Conservation (phyloP, 2,888 invertebrate species). For the Rugalucina vietnamica region DNA sequence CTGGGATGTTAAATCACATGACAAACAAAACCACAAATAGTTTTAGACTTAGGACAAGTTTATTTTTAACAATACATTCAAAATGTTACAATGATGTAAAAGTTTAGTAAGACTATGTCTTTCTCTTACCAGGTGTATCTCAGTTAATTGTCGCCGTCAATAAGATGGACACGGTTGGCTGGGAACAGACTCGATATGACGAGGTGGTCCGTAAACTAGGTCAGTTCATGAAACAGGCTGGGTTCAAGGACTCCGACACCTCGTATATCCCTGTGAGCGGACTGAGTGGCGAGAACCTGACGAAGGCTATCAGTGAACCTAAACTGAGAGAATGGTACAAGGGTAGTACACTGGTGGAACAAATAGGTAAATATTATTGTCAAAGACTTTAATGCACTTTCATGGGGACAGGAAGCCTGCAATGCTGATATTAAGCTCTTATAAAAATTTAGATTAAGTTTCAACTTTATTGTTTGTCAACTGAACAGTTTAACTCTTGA, state of each 20-base stretch:
- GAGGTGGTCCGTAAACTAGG: constrained; percentile 94
- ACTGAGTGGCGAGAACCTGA: constrained; percentile 96
- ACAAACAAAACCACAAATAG: too few relatives aligned
- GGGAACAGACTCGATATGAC: constrained; percentile 95
- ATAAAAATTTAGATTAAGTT: too few relatives aligned
- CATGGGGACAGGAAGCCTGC: too few relatives aligned
- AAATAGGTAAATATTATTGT: constrained; percentile 90
- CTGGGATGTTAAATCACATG: too few relatives aligned
- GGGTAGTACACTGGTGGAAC: constrained; percentile 93
- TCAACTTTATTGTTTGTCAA: too few relatives aligned
- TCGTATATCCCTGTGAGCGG: constrained; percentile 98
- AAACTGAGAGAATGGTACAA: constrained; percentile 90
- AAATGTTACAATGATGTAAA: not conserved
- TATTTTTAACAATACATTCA: too few relatives aligned
- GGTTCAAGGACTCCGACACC: constrained; percentile 94
- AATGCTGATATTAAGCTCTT: too few relatives aligned
- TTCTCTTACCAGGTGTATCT: constrained; percentile 89
- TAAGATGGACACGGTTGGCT: constrained; percentile 97
- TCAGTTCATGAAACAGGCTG: constrained; percentile 91
- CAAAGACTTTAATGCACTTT: too few relatives aligned
- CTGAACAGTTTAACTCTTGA: too few relatives aligned
- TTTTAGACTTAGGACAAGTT: too few relatives aligned
- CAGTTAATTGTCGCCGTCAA: constrained; percentile 98
- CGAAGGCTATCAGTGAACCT: constrained; percentile 87
- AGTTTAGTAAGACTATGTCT: not conserved